Percentiles rank a stretch among this genome's conserved stretches.
Conservation (phyloP, 2,113 vertebrate species). For the Oryzias javanicus region DNA sequence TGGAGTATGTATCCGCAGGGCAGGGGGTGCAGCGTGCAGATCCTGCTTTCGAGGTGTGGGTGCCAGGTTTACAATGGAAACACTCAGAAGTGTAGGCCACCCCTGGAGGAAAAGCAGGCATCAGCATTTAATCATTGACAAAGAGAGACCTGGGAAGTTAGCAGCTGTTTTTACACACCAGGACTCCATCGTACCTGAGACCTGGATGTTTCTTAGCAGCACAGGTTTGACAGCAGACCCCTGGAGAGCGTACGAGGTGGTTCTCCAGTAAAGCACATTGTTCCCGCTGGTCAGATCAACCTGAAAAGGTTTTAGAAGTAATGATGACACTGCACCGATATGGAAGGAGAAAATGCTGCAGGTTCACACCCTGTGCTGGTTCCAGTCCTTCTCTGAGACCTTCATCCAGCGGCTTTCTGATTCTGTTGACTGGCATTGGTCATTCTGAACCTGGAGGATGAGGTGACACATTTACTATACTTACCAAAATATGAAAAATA, state of each 20-base stretch:
- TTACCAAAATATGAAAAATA: neutral
- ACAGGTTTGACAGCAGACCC: conserved; percentile 82
- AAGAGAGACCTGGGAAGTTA: neutral
- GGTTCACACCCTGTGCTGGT: conserved; percentile 74
- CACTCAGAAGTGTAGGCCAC: conserved; percentile 95
- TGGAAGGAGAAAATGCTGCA: neutral
- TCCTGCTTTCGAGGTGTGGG: conserved; percentile 79
- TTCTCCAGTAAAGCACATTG: conserved; percentile 94
- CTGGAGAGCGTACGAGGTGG: conserved; percentile 80
- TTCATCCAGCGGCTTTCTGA: conserved; percentile 86
- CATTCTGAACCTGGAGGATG: conserved; percentile 86
- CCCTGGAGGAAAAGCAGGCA: conserved; percentile 66
- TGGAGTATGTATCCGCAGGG: conserved; percentile 81
- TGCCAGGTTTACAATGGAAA: conserved; percentile 93
- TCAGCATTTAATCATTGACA: conserved; percentile 23
- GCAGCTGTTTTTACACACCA: too few species aligned
- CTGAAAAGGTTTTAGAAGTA: conserved; percentile 53
- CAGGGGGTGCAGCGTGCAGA: conserved; percentile 83
- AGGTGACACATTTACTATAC: neutral
- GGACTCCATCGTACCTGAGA: conserved; percentile 80
- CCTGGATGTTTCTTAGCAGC: conserved; percentile 85
- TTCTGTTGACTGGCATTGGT: conserved; percentile 90
- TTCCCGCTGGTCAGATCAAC: conserved; percentile 84
- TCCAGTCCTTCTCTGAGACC: conserved; percentile 85
- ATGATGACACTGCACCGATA: neutral